Percentiles rank a stretch among this genome's conserved stretches.
phyloP scores from a whole-genome alignment of 2,888 invertebrate genomes.

The Teinopalpus imperialis region DNA sequence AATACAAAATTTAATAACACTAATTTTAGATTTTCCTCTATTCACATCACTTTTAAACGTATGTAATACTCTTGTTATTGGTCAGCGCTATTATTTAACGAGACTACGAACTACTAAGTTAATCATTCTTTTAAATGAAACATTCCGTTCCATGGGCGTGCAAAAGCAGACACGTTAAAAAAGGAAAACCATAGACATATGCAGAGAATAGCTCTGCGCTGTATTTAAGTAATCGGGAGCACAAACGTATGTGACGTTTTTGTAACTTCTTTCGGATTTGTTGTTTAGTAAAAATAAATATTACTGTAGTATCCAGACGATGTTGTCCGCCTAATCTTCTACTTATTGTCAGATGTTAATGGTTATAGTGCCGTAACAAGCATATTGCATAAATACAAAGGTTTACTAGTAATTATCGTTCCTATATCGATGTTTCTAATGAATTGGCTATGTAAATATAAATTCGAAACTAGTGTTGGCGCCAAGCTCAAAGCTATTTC shows the following conservation, averaged over 20 bases:
- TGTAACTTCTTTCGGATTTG: constrained; percentile 36
- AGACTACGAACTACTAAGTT: constrained; percentile 8
- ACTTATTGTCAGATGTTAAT: too few relatives aligned
- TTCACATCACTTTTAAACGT: not conserved
- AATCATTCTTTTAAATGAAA: constrained; percentile 24
- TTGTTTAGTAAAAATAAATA: not conserved
- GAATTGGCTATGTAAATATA: too few relatives aligned
- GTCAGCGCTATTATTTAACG: constrained; percentile 4
- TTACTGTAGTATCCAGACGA: not conserved
- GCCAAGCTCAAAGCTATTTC: too few relatives aligned
- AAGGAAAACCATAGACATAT: constrained; percentile 10
- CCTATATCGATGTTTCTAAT: too few relatives aligned
- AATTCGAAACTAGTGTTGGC: too few relatives aligned
- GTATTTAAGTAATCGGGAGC: constrained; percentile 47
- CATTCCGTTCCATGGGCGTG: constrained; percentile 11
- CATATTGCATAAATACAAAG: too few relatives aligned
- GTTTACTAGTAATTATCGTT: too few relatives aligned
- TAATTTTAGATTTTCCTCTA: not conserved
- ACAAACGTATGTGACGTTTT: constrained; percentile 55
- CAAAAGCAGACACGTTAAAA: constrained; percentile 18
- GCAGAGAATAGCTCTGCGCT: constrained; percentile 35
- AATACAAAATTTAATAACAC: too few relatives aligned
- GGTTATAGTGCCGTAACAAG: too few relatives aligned
- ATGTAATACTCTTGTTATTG: constrained; percentile 12
- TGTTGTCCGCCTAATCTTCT: too few relatives aligned